Base-by-base conservation (phyloP, 2,113 vertebrate species). In the Oophaga pumilio region DNA sequence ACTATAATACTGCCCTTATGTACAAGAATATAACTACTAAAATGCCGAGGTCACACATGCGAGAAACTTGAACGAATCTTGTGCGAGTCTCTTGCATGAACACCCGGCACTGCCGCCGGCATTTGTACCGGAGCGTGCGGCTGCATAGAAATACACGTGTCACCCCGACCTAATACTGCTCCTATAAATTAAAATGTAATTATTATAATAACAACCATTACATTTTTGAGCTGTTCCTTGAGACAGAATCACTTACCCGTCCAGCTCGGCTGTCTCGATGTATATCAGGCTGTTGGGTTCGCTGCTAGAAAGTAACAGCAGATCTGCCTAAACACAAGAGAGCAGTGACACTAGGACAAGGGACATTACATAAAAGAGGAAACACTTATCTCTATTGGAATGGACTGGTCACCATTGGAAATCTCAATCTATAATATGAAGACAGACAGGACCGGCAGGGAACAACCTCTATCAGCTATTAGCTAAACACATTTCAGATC, bases 221-320 rank as follows among this genome's bases (percentile, higher is more conserved):
- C 28, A 13, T 20, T 12, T 74, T 0, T 20, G 33, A 24, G 28
- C 18, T 59, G 18, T 62, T 3, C 6, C 4, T 28, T 57, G 14
- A 14, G 73, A 26, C 1, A 7, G 18, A 4, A 15, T 20, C 62
- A 82, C 80, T 93, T 24, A 99, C 98, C 98, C 98, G 0, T 99
- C 97, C 86, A 99, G 90, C 71, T 98, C 98, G 13, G 96, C 96
- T 0, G 98, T 99, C 93, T 99, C 98, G 0, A 98, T 94, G 64
- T 98, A 99, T 0, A 96, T 91, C 92, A 99, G 93, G 76, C 97
- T 95, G 59, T 96, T 95, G 0, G 97, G 97, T 89, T 99, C 98
- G 2, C 98, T 99, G 94, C 97, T 99, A 0, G 96, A 98, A 77
- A 99, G 93, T 89, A 99, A 87, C 66, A 99, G 93, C 1, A 99